Base-by-base conservation (phyloP, 2,888 invertebrate genomes). In the Venustoraphidia nigricollis region DNA sequence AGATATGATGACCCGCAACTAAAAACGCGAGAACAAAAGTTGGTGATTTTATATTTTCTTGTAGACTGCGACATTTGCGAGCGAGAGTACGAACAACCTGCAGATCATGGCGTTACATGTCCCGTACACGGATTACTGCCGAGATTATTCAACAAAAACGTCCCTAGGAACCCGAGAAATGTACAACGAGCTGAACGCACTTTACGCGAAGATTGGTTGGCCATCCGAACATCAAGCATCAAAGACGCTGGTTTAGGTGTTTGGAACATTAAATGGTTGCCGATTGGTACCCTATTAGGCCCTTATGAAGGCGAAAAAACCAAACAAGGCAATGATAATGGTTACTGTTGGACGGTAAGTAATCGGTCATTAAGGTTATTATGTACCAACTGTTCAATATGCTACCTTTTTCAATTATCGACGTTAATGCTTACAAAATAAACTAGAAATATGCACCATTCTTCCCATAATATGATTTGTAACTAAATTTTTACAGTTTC, bases 301-400 rank as follows among this genome's bases (percentile, higher is more conserved):
- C 60, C 60, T 0, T 59, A 58, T 34, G 53, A 58, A 37, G 60
- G 60, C 2, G 13, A 43, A 35, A 17, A 47, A 34, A 41, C 9
- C 8, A 17, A 37, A 9, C 17, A 35, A 10, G 50, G 44, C 13
- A 42, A 34, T 9, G 45, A 36, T 50, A 44, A 36, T 13, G 49
- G n/a, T 38, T 47, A 46, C 10, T 36, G 46, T 41, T 50, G 40
- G 41, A 36, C 41, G 41, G 50, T 35, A 45, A 10, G 41, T 34
- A 36, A 45, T 13, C 9, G 10, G 5, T 10, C 13, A 45, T 9
- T 27, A 43, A 43, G 10, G n/a, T n/a, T n/a, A n/a, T n/a, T n/a
- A n/a, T n/a, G n/a, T n/a, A n/a, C n/a, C n/a, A n/a, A n/a, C n/a
- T n/a, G n/a, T n/a, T n/a, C n/a, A n/a, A n/a, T n/a, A n/a, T n/a